phyloP scores from a whole-genome alignment of 2,888 invertebrate genomes.

The Beris chalybata region DNA sequence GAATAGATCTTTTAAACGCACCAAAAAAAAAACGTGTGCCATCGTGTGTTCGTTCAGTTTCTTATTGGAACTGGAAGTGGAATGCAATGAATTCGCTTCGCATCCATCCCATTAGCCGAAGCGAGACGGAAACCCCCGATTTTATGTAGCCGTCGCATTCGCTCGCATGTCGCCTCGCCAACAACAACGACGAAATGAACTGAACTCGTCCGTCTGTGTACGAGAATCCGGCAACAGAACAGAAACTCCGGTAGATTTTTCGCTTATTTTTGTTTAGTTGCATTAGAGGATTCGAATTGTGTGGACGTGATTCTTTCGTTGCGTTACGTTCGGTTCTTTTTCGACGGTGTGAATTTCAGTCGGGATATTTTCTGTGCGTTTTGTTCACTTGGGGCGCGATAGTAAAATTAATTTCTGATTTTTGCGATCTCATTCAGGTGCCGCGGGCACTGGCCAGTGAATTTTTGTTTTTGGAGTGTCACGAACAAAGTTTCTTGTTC shows the following conservation, averaged over 20 bases:
- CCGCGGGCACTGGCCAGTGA: too few relatives aligned
- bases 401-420: too few relatives aligned
- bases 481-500: too few relatives aligned
- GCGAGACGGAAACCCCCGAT: background rate
- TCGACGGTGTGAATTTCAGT: too few relatives aligned
- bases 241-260: background rate
- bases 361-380: too few relatives aligned
- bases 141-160: conserved; percentile 1
- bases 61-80: conserved; percentile 25
- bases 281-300: conserved; percentile 20
- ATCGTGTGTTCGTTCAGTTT: background rate
- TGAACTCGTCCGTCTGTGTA: background rate
- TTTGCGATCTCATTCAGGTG: too few relatives aligned
- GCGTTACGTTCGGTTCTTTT: background rate
- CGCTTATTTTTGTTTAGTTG: conserved; percentile 29
- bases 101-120: background rate
- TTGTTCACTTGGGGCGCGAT: too few relatives aligned
- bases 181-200: background rate
- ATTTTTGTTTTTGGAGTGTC: too few relatives aligned
- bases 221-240: conserved; percentile 17
- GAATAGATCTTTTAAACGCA: too few relatives aligned
- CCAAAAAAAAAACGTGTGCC: too few relatives aligned
- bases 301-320: background rate
- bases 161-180: background rate
- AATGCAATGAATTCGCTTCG: conserved; percentile 6